Conservation (phyloP, 2,797 vertebrate species). For the Channa striata region DNA sequence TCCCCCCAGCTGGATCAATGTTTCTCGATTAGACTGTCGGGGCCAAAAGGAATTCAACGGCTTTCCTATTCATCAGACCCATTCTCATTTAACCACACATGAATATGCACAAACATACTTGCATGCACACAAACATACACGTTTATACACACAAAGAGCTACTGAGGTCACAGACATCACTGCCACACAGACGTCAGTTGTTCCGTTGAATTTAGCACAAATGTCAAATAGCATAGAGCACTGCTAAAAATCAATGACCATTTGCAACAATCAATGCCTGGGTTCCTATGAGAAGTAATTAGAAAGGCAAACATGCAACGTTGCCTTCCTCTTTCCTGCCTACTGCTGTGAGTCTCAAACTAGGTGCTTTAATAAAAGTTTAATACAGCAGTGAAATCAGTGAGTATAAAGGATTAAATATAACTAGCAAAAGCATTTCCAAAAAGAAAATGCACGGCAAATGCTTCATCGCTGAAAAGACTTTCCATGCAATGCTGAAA, state of each 20-base stretch:
- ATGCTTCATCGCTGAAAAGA: too few relatives aligned
- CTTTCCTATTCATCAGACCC: slow-evolving; percentile 52
- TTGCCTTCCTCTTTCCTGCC: slow-evolving; percentile 32
- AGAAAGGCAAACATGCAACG: slow-evolving; percentile 75
- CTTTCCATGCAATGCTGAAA: too few relatives aligned
- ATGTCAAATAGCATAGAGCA: slow-evolving; percentile 66
- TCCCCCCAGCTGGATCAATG: slow-evolving; percentile 71
- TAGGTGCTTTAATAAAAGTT: slow-evolving; percentile 34
- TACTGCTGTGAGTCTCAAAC: slow-evolving; percentile 23
- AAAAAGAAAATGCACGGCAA: too few relatives aligned
- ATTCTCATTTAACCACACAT: slow-evolving; percentile 42
- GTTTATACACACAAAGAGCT: slow-evolving; percentile 23
- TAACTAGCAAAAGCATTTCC: too few relatives aligned
- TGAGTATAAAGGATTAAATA: too few relatives aligned
- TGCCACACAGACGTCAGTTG: slow-evolving; percentile 41
- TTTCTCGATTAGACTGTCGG: slow-evolving; percentile 62
- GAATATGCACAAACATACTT: slow-evolving; percentile 23
- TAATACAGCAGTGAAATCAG: slow-evolving; percentile 22
- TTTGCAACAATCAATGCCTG: slow-evolving; percentile 79
- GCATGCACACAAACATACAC: neutral
- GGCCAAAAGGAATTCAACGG: slow-evolving; percentile 48
- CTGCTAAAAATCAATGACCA: slow-evolving; percentile 76
- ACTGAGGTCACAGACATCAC: slow-evolving; percentile 39
- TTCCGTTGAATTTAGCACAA: slow-evolving; percentile 67
- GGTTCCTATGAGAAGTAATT: slow-evolving; percentile 83